Evolutionary conservation across 2,797 vertebrate species (phyloP).

Genomic region (Margarornis squamiger): DNA sequence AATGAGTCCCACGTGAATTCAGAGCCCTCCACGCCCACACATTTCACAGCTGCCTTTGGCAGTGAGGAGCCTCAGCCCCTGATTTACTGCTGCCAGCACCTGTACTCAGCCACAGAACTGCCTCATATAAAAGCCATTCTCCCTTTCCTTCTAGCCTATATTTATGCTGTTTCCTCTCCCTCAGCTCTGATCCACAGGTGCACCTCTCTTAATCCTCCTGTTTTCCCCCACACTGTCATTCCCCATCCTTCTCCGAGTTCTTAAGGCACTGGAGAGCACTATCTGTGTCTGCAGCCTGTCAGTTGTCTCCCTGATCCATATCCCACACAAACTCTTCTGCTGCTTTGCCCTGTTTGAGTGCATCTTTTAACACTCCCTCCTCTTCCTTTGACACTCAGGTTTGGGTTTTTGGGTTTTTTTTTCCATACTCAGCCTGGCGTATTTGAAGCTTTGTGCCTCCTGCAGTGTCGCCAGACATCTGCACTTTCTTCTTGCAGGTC

Average conservation of each 20-base stretch:
- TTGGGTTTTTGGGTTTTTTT: neutral
- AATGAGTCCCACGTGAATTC: neutral
- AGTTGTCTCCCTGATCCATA: neutral
- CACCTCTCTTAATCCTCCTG: neutral
- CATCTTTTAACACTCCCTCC: slow-evolving; percentile 27
- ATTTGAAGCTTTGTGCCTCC: slow-evolving; percentile 3
- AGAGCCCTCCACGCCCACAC: neutral
- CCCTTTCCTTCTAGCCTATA: neutral
- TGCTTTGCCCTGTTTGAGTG: neutral
- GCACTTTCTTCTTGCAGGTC: neutral
- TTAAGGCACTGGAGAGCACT: neutral
- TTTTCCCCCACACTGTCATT: neutral
- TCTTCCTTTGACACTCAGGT: slow-evolving; percentile 7
- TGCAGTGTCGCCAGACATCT: slow-evolving; percentile 1
- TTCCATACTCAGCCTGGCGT: neutral
- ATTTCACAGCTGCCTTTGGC: neutral
- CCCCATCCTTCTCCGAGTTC: neutral
- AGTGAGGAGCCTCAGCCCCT: neutral
- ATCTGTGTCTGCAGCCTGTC: neutral
- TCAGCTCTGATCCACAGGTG: neutral
- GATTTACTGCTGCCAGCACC: neutral
- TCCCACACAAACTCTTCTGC: neutral
- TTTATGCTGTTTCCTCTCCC: neutral
- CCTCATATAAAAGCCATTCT: neutral
- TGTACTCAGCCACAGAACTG: neutral